phyloP scores from a whole-genome alignment of 2,113 vertebrate genomes.

The Cyphomyrus plagiostoma region DNA sequence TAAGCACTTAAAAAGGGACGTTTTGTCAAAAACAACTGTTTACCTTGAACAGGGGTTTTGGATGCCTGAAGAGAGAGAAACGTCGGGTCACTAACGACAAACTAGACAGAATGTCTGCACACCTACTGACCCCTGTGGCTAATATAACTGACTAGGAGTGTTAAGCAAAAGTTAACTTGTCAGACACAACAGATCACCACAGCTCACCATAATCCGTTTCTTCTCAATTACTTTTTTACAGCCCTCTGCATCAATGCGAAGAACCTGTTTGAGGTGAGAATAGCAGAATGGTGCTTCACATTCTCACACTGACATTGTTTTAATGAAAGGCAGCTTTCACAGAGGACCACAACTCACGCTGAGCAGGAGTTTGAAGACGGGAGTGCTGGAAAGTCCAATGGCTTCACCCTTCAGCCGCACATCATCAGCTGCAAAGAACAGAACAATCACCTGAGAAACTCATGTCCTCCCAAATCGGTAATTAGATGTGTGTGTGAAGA shows the following conservation, averaged over 20 bases:
- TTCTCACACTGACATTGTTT: not conserved
- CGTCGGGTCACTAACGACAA: not conserved
- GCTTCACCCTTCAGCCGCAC: conserved; percentile 47
- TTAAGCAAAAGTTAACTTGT: not conserved
- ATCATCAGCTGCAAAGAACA: conserved; percentile 49
- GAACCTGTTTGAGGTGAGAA: conserved; percentile 48
- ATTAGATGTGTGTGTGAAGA: not conserved
- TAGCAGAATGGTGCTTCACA: not conserved
- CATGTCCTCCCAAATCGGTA: not conserved
- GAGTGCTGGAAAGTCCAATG: conserved; percentile 52
- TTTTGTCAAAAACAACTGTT: not conserved
- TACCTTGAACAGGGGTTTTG: not conserved
- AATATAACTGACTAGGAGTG: not conserved
- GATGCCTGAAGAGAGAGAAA: not conserved
- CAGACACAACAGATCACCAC: not conserved
- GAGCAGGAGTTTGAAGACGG: conserved; percentile 69
- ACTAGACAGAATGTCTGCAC: not conserved
- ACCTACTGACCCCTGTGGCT: not conserved
- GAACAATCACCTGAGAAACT: not conserved
- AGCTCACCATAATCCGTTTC: conserved; percentile 28
- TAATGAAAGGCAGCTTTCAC: not conserved
- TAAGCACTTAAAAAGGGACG: not conserved
- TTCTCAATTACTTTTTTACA: conserved; percentile 70
- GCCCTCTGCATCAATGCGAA: conserved; percentile 68
- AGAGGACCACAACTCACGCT: conserved; percentile 32